Base-by-base conservation (phyloP, 2,888 invertebrate species). In the Callyntrura sp. region DNA sequence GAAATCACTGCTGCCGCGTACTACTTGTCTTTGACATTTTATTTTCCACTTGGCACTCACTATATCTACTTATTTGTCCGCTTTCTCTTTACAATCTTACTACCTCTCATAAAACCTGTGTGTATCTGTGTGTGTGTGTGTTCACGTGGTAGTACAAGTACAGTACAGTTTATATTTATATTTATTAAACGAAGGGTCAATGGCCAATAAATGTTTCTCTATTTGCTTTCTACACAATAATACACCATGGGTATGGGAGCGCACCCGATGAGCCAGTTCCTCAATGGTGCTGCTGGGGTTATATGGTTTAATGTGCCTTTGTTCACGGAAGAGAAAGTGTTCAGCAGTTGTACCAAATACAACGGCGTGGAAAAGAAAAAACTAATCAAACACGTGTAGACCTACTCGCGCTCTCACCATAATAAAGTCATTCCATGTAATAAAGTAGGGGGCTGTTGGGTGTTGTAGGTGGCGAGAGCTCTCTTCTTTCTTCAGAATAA, bases 181-280 rank as follows among this genome's bases (percentile, higher is more conserved):
- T 35, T 60, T 57, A 28, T 28, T 81, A 45, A 70, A 28, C 1
- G 35, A n/a, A 88, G 88, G 88, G 88, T 88, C 88, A 88, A 83
- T 83, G 88, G 62, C 88, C 88, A 88, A 83, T 83, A 88, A 88
- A 84, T 88, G 88, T 78, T 83, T 73, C 51, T 62, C 60, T 62
- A 86, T 83, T 83, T 76, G 25, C 20, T 70, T n/a, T 51, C 55
- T 79, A 82, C 20, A 43, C 23, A 48, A 5, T 68, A 25, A 11
- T 6, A 25, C 8, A 2, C 35, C 35, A 6, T 35, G 65, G n/a
- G 43, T 60, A 2, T 68, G 17, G 11, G 43, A 23, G 25, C 14
- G 51, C 25, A 55, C 55, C 28, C 25, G 3, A n/a, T n/a, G n/a
- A 70, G n/a, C 35, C 6, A 51, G 51, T 28, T 48, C 25, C 48